phyloP scores from a whole-genome alignment of 1,140 invertebrate genomes.

The Bombus breviceps region DNA sequence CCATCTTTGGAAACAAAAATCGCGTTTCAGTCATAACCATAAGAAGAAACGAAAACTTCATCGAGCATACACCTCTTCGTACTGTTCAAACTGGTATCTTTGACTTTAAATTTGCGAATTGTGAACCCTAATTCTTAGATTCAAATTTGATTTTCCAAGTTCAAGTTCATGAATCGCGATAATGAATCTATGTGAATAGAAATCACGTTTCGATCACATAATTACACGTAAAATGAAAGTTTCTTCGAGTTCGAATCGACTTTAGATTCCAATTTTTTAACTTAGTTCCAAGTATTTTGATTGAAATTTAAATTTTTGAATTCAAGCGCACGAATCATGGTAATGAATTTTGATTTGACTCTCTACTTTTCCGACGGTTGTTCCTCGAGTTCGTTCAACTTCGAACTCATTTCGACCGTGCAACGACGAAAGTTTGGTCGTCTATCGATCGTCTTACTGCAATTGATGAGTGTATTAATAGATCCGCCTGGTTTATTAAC shows the following conservation, averaged over 20 bases:
- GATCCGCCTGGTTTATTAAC: conserved; percentile 42
- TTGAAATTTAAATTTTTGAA: neutral
- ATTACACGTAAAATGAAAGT: too few species aligned
- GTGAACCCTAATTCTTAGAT: too few species aligned
- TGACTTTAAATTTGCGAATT: too few species aligned
- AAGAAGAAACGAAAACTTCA: too few species aligned
- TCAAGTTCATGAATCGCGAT: neutral
- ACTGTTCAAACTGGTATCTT: neutral
- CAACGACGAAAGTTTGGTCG: conserved; percentile 16
- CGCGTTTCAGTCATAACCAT: neutral
- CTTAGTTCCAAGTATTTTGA: neutral
- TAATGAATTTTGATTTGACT: neutral
- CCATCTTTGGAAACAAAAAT: conserved; percentile 78
- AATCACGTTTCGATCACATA: too few species aligned
- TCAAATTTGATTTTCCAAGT: neutral
- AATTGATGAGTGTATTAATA: conserved; percentile 46
- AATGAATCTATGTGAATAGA: neutral
- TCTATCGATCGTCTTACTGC: conserved; percentile 38
- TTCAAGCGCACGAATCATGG: neutral
- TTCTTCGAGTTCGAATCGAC: too few species aligned
- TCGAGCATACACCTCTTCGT: too few species aligned
- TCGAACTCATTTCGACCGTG: neutral
- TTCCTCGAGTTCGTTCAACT: conserved; percentile 25
- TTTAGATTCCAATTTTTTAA: too few species aligned
- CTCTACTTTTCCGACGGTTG: neutral